phyloP scores from a whole-genome alignment of 2,113 vertebrate species.

The Pollachius pollachius region DNA sequence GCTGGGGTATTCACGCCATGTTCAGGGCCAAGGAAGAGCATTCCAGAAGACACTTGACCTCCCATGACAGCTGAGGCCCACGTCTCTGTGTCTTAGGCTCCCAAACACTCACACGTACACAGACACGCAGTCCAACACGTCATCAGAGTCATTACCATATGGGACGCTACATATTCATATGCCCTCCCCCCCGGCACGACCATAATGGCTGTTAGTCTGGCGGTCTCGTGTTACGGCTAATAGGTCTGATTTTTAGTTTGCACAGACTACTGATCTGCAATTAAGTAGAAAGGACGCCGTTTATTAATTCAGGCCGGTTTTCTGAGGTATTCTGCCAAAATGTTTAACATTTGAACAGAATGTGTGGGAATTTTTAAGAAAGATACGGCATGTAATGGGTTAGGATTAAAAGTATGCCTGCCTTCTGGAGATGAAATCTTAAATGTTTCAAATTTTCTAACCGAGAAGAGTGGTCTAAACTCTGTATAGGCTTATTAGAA shows the following conservation, averaged over 20 bases:
- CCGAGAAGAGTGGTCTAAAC: no score
- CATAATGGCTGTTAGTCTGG: background rate
- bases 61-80: constrained; percentile 55
- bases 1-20: constrained; percentile 61
- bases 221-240: constrained; percentile 4
- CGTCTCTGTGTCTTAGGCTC: constrained; percentile 15
- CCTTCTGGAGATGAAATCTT: no score
- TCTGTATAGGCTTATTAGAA: no score
- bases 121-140: constrained; percentile 1
- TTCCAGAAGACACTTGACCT: constrained; percentile 62
- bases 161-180: background rate
- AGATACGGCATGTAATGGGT: no score
- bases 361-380: no score
- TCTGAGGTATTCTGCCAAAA: no score
- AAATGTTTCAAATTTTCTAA: no score
- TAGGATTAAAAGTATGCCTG: no score
- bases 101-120: background rate
- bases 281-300: background rate
- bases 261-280: background rate
- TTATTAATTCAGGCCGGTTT: no score
- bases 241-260: background rate
- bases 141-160: no score
- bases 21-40: constrained; percentile 63
- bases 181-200: background rate
- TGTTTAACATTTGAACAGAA: no score